Evolutionary conservation across 2,113 vertebrate species (phyloP).

Genomic region (Cardinalis cardinalis): DNA sequence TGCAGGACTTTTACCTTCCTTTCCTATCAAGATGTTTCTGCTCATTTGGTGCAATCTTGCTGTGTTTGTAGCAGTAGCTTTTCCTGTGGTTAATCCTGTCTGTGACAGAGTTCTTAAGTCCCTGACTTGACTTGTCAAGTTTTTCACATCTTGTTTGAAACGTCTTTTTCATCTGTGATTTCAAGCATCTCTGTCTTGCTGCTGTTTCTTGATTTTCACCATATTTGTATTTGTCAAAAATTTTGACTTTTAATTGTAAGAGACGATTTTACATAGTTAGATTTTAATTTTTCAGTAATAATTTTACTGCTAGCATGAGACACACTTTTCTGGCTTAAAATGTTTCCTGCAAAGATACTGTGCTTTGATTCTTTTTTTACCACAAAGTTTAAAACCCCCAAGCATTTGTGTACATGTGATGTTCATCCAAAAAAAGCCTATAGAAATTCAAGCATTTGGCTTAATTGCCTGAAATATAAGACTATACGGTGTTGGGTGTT

Average conservation of each 20-base stretch:
- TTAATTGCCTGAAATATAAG: constrained; percentile 31
- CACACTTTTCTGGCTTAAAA: not conserved
- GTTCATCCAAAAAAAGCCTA: not conserved
- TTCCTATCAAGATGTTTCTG: not conserved
- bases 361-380: not conserved
- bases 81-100: not conserved
- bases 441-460: constrained; percentile 8
- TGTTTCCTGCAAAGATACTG: not conserved
- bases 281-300: constrained; percentile 1
- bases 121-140: not conserved
- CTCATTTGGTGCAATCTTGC: not conserved
- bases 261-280: not conserved
- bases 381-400: not conserved
- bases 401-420: not conserved
- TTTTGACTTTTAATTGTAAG: not conserved
- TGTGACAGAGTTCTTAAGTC: not conserved
- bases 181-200: constrained; percentile 7
- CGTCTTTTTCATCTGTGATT: constrained; percentile 20
- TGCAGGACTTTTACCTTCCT: not conserved
- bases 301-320: not conserved
- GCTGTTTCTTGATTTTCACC: not conserved
- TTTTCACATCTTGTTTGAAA: constrained; percentile 3
- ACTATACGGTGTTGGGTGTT: not conserved
- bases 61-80: not conserved
- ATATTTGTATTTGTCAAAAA: not conserved